Conservation (phyloP, 2,113 vertebrate species). For the Macquaria australasica region DNA sequence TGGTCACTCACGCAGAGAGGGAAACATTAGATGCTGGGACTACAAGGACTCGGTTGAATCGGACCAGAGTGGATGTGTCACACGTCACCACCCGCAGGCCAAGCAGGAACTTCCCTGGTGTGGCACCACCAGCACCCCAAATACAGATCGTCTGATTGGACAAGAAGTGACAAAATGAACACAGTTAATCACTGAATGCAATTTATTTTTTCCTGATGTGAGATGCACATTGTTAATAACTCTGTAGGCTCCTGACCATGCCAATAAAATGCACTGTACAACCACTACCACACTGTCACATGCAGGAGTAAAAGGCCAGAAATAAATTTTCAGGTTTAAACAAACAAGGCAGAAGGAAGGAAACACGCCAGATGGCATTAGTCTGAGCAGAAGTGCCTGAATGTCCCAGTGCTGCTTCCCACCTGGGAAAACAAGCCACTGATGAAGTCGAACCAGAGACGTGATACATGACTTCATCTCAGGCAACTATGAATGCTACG, state of each 20-base stretch:
- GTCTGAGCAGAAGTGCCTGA: slow-evolving; percentile 17
- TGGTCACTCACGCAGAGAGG: slow-evolving; percentile 93
- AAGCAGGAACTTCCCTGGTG: slow-evolving; percentile 95
- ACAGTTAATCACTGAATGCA: background rate
- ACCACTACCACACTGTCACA: background rate
- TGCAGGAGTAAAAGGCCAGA: background rate
- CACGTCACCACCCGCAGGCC: slow-evolving; percentile 94
- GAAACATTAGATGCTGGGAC: slow-evolving; percentile 94
- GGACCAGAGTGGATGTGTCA: slow-evolving; percentile 91
- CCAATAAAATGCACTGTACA: background rate
- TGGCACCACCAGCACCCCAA: slow-evolving; percentile 96
- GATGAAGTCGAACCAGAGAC: slow-evolving; percentile 18
- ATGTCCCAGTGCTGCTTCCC: slow-evolving; percentile 46
- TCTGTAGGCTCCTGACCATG: too few species aligned
- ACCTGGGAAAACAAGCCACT: slow-evolving; percentile 52
- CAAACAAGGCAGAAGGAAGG: background rate
- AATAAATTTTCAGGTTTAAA: background rate
- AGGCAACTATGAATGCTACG: slow-evolving; percentile 60
- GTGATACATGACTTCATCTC: slow-evolving; percentile 62
- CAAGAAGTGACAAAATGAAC: background rate
- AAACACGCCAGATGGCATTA: slow-evolving; percentile 34
- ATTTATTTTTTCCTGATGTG: background rate
- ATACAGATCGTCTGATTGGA: slow-evolving; percentile 92
- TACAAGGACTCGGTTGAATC: slow-evolving; percentile 92
- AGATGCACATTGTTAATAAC: background rate